A percentile compares a stretch with the other conserved stretches of the same genome.
Evolutionary conservation across 2,888 invertebrate genomes (phyloP).

Genomic region (Sepioteuthis lessoniana): DNA sequence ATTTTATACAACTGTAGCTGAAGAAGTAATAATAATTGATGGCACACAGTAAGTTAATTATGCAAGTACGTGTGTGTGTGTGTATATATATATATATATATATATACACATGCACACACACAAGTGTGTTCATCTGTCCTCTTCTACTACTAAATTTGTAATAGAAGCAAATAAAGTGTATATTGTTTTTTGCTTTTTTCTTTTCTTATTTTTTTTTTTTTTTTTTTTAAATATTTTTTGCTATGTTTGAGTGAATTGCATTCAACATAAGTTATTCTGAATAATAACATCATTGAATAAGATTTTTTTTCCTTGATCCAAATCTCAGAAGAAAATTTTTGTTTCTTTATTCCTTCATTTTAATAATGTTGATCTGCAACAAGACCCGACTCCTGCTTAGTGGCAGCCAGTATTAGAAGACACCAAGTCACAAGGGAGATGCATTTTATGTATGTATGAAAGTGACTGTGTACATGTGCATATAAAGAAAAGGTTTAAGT

Average conservation of each 20-base stretch:
- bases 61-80: not conserved
- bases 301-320: not conserved
- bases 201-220: too few species aligned
- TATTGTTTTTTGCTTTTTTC: not conserved
- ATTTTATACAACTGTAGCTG: not conserved
- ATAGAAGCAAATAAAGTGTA: not conserved
- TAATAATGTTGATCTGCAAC: not conserved
- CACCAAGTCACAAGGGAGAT: not conserved
- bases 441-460: not conserved
- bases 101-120: too few species aligned
- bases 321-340: not conserved
- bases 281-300: not conserved
- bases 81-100: not conserved
- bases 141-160: not conserved
- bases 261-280: not conserved
- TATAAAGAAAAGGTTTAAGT: not conserved
- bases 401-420: not conserved
- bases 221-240: not conserved
- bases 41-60: not conserved
- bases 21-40: not conserved
- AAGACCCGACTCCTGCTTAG: not conserved
- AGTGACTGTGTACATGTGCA: not conserved
- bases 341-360: not conserved
- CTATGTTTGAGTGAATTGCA: not conserved
- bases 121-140: not conserved